Percentiles rank a stretch among this genome's conserved stretches.
phyloP scores from a whole-genome alignment of 1,140 invertebrate genomes.

The Potamilus streckersoni region DNA sequence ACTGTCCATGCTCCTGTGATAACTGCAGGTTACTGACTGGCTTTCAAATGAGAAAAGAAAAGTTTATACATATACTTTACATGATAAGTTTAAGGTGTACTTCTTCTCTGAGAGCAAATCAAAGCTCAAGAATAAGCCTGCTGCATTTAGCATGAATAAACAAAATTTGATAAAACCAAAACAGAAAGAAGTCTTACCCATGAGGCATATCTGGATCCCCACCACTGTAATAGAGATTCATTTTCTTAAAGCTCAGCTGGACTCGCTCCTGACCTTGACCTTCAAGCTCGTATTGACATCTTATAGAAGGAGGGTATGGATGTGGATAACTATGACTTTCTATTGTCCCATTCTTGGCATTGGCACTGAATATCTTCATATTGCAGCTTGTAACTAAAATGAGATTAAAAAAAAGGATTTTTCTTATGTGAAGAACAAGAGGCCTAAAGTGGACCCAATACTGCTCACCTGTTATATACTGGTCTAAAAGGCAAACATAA shows the following conservation, averaged over 20 bases:
- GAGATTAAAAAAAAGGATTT: constrained; percentile 4
- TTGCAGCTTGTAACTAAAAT: constrained; percentile 51
- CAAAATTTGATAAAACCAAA: too few species aligned
- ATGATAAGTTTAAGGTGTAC: too few species aligned
- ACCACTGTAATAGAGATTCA: constrained; percentile 51
- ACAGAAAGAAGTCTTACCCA: constrained; percentile 40
- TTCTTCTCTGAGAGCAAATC: too few species aligned
- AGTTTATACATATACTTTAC: too few species aligned
- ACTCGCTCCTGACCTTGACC: constrained; percentile 85
- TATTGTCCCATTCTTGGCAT: constrained; percentile 83
- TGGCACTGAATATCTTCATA: constrained; percentile 70
- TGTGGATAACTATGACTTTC: constrained; percentile 92
- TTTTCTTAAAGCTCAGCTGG: constrained; percentile 79
- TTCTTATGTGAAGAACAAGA: background rate
- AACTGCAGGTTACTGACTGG: too few species aligned
- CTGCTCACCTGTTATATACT: too few species aligned
- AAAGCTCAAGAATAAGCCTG: too few species aligned
- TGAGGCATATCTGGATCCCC: constrained; percentile 47
- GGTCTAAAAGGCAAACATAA: too few species aligned
- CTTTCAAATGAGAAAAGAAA: too few species aligned
- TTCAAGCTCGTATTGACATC: constrained; percentile 94
- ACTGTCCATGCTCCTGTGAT: too few species aligned
- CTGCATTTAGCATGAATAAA: too few species aligned
- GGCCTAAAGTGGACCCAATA: too few species aligned
- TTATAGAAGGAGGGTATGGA: constrained; percentile 87